phyloP scores from a whole-genome alignment of 2,888 invertebrate species.

The Catocala nupta region DNA sequence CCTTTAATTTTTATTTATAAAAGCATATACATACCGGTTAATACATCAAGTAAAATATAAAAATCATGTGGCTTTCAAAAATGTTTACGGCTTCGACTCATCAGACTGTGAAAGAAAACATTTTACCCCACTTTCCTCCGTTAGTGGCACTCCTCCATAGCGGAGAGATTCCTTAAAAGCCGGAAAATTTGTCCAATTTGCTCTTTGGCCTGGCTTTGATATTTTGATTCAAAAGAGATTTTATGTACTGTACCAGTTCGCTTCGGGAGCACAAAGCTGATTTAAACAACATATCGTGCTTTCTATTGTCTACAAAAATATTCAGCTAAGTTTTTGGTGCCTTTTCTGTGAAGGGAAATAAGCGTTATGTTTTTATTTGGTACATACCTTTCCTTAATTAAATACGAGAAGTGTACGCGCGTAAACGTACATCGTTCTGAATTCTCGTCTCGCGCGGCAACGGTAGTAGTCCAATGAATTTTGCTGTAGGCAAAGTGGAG shows the following conservation, averaged over 20 bases:
- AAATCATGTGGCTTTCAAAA: conserved; percentile 32
- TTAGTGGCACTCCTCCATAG: conserved; percentile 57
- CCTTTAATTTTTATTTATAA: too few species aligned
- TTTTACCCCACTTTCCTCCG: conserved; percentile 57
- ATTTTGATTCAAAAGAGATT: conserved; percentile 69
- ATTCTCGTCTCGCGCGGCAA: conserved; percentile 44
- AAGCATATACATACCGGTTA: too few species aligned
- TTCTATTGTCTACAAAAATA: conserved; percentile 40
- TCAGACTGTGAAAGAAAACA: conserved; percentile 58
- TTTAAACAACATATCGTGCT: conserved; percentile 43
- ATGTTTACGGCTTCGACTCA: conserved; percentile 44
- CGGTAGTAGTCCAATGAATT: conserved; percentile 52
- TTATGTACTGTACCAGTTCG: conserved; percentile 54
- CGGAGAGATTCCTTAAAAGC: conserved; percentile 67
- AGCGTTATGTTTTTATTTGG: conserved; percentile 18
- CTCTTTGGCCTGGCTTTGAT: conserved; percentile 66
- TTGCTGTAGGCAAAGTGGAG: conserved; percentile 54
- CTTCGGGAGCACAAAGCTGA: conserved; percentile 58
- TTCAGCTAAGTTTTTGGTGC: conserved; percentile 13
- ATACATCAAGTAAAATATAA: conserved; percentile 6
- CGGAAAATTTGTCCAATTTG: conserved; percentile 77
- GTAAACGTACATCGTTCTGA: conserved; percentile 38
- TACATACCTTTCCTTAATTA: conserved; percentile 32
- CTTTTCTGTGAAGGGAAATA: conserved; percentile 1
- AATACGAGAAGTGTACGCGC: conserved; percentile 27